Base-by-base conservation (phyloP, 1,140 invertebrate genomes). In the Bathynomus jamesi region DNA sequence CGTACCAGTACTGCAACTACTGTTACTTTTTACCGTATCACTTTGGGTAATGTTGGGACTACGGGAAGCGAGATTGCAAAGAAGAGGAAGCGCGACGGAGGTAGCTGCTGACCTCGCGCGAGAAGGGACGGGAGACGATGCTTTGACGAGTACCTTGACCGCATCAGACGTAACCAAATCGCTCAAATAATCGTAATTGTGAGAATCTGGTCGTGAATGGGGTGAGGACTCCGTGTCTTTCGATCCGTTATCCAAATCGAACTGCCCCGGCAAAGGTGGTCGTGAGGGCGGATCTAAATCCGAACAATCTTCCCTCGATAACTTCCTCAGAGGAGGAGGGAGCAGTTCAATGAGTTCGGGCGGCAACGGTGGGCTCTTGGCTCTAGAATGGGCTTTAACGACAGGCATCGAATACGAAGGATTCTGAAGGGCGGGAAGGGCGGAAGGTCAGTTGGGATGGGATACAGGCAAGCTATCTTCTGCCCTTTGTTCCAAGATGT, bases 291-390 rank as follows among this genome's bases (percentile, higher is more conserved):
- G 21, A 8, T 30, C 46, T 27, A 68, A 63, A 25, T 46, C 61
- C 7, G 60, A 17, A 13, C 61, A 24, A 46, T 67, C 60, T 25
- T 46, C 65, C 0, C 67, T 29, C 5, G 65, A 62, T 61, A 73
- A 71, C 66, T 73, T 69, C 64, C 75, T 30, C 69, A 73, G 66
- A 17, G 71, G 75, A 7, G 75, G 75, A 21, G 75, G 75, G 65
- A 76, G 69, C 5, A 76, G 61, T 46, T 76, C 75, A 28, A 76
- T 68, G 21, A 76, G 65, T 53, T 76, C 75, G 25, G 72, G 72
- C 5, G 75, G 75, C 17, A 76, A 28, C 8, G 75, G 75, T 13
- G 75, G 71, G 30, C 29, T 71, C 53, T 71, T 73, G 11, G 75
- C 61, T 28, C n/a, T n/a, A n/a, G n/a, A n/a, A n/a, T n/a, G n/a